Evolutionary conservation across 2,888 invertebrate species (phyloP).

Genomic region (Scaptomyza polygonia): DNA sequence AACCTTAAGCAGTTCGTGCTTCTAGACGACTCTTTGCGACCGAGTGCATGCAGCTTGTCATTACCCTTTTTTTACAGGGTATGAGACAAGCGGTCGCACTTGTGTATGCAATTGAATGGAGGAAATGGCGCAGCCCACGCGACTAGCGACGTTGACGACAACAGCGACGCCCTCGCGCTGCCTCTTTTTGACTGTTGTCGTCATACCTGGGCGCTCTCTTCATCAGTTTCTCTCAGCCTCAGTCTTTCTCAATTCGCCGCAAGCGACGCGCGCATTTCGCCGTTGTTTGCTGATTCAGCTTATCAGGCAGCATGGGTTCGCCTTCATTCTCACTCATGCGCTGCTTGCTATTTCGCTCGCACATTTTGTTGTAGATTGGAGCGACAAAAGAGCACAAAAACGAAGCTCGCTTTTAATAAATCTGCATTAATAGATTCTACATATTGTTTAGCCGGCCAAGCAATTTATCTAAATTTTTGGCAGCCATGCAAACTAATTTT

Average conservation of each 20-base stretch:
- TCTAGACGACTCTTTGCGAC: no score
- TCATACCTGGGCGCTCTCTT: slow-evolving; percentile 37
- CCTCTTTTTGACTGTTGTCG: slow-evolving; percentile 32
- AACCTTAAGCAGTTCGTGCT: no score
- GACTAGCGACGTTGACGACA: slow-evolving; percentile 39
- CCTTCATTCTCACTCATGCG: slow-evolving; percentile 1
- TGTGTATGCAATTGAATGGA: slow-evolving; percentile 42
- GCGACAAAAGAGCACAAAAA: slow-evolving; percentile 23
- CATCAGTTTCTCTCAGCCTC: slow-evolving; percentile 2
- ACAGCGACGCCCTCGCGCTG: background rate
- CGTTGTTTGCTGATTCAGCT: slow-evolving; percentile 18
- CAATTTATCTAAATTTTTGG: slow-evolving; percentile 54
- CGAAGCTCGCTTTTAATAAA: slow-evolving; percentile 43
- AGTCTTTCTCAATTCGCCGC: slow-evolving; percentile 43
- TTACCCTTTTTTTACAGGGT: slow-evolving; percentile 34
- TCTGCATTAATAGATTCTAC: slow-evolving; percentile 57
- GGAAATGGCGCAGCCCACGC: slow-evolving; percentile 62
- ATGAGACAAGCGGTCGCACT: slow-evolving; percentile 10
- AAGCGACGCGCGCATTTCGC: slow-evolving; percentile 51
- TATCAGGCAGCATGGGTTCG: slow-evolving; percentile 54
- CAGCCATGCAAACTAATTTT: slow-evolving; percentile 55
- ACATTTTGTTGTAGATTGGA: slow-evolving; percentile 3
- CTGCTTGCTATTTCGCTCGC: slow-evolving; percentile 9
- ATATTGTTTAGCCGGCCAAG: slow-evolving; percentile 31
- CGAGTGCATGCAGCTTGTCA: no score